phyloP scores from a whole-genome alignment of 2,113 vertebrate genomes.

The Castor canadensis region DNA sequence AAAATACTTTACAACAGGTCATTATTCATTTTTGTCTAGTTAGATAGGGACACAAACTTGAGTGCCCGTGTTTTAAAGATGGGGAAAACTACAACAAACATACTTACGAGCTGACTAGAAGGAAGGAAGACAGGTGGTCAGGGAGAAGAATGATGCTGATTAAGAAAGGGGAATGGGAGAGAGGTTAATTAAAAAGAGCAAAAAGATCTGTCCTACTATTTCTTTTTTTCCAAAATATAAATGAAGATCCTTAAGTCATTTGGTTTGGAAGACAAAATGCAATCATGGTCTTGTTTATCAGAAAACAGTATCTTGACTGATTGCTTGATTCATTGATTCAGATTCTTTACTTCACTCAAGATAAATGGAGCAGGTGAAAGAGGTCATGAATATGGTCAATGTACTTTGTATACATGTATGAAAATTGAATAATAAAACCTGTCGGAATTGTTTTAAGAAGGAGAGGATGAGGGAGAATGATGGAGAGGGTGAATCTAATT shows the following conservation, averaged over 20 bases:
- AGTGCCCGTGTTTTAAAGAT: neutral
- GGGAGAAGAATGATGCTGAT: neutral
- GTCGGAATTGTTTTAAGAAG: too few relatives aligned
- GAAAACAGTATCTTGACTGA: neutral
- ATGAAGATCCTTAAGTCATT: neutral
- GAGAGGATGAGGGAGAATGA: too few relatives aligned
- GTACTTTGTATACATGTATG: too few relatives aligned
- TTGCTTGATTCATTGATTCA: neutral
- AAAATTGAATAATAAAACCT: too few relatives aligned
- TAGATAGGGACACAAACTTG: neutral
- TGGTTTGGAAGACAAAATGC: neutral
- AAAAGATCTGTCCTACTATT: neutral
- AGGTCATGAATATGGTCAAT: too few relatives aligned
- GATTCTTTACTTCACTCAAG: neutral
- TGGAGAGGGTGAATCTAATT: too few relatives aligned
- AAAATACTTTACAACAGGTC: neutral
- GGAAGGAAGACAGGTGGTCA: neutral
- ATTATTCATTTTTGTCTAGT: neutral
- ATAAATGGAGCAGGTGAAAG: too few relatives aligned
- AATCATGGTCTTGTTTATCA: neutral
- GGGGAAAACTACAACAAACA: neutral
- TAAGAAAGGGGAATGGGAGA: neutral
- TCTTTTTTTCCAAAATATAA: neutral
- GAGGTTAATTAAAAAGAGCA: neutral
- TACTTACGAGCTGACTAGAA: neutral